Base-by-base conservation (phyloP, 2,113 vertebrate species). In the Tylochromis polylepis region DNA sequence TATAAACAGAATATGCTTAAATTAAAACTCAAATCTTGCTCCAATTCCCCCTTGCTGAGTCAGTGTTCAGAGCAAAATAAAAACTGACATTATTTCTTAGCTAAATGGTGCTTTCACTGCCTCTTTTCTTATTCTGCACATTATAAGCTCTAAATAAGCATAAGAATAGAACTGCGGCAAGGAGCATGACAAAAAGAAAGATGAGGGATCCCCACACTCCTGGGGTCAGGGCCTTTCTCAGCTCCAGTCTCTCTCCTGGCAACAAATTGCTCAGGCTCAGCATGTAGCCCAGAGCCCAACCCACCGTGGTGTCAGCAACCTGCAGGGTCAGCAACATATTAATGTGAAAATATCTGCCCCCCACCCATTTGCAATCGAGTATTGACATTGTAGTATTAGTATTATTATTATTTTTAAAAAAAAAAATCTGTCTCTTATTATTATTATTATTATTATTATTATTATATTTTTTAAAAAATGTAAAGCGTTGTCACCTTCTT, bases 211-310 rank as follows among this genome's bases (percentile, higher is more conserved):
- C 93, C 98, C 98, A 99, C 2, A 96, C 62, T 5, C 89, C 89
- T 1, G 88, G 82, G 3, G 36, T 20, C 1, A 97, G 90, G 0
- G 95, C 96, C 92, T 96, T 97, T 82, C 95, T 41, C 46, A 55
- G 5, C 0, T 0, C 62, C 0, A 93, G 93, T 1, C 22, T 86
- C 88, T 98, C 95, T 0, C 94, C 95, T 0, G 97, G 98, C 90
- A 99, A 88, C 93, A 97, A 89, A 87, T 96, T 97, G 86, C 97
- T 99, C 85, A 98, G 91, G 89, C 95, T 97, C 59, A 99, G 96
- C 98, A 99, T 98, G 95, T 98, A 99, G 53, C 98, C 98, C 88
- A 99, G 95, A 0, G 97, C 97, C 98, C 98, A 99, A 70, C 98
- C 98, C 0, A 98, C 79, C 0, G 97, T 96, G 0, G 96, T 67